Base-by-base conservation (phyloP, 2,113 vertebrate species). In the Tiliqua scincoides region DNA sequence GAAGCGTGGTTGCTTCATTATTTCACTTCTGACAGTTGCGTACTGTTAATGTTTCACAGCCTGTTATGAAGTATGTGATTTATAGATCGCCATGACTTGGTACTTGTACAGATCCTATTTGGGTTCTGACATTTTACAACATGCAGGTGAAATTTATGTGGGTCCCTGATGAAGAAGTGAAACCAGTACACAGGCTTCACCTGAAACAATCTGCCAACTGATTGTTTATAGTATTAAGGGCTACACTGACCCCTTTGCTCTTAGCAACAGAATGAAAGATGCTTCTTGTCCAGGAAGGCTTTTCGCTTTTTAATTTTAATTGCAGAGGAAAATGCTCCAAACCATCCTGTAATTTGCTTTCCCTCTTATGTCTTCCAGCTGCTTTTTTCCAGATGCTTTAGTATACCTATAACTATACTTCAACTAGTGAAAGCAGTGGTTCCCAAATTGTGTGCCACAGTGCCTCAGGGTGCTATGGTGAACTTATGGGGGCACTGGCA, bases 91-190 rank as follows among this genome's bases (percentile, higher is more conserved):
- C 74, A 20, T 88, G 70, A 86, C 72, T 87, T 84, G 0, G 0
- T 17, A 61, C 52, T 79, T 52, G 8, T 77, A 32, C 30, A 89
- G 70, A 48, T 92, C 88, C 86, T 62, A 82, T 91, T 94, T 93
- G 89, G 75, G 48, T 4, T 82, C 84, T 80, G 73, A 86, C 1
- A 0, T 87, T 91, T 93, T 93, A 93, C 35, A 65, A 23, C 77
- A 65, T 57, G 35, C 25, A 54, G 59, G 30, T 86, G 82, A 89
- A 92, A 92, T 91, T 92, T 90, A 88, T 93, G 91, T 62, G 84
- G 75, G 43, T 57, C 72, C 78, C 87, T 85, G 67, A 48, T 62
- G 65, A 23, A 78, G n/a, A 89, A 83, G 6, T 57, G 85, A 89
- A 85, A 89, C 72, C 86, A 80, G 0, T 89, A 32, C 77, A 78